Evolutionary conservation across 2,113 vertebrate species (phyloP), one percentile per base, ranked within the genome.

Genomic region (Leptobrachium ailaonicum): DNA sequence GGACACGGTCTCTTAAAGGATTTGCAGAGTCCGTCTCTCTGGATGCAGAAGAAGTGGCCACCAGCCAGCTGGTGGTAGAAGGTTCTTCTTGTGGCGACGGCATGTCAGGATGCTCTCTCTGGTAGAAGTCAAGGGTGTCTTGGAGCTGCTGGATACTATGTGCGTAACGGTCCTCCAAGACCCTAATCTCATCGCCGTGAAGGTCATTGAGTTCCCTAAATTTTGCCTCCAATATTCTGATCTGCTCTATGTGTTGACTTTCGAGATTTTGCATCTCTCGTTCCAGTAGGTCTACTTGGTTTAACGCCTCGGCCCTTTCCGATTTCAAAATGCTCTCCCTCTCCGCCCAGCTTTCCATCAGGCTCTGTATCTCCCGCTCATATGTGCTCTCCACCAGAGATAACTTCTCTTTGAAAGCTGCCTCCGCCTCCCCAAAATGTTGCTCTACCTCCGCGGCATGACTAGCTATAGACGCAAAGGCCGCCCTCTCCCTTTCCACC

Each of bases 141-240:
- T 92, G 91, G 68, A 94, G 84, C 73, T 66, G 50, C n/a, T 84
- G 90, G 79, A 97, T 86, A 81, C 89, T 94, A 86, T 94, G 92
- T 2, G 89, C 85, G 76, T 94, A 96, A 79, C 92, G 93, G 3
- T 92, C 88, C 74, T 95, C 93, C 72, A 98, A 82, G 2, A 91
- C 89, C 82, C 93, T 88, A 32, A 97, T 87, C 85, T 98, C 95
- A 75, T 95, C 91, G 42, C 88, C 67, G 0, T 98, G 96, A 76
- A 94, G 82, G 0, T 84, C 86, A 83, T 95, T 94, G n/a, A 98
- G 90, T 77, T 97, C 92, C 70, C 95, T 94, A 86, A 96, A 96
- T 60, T 91, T 93, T 44, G 94, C 92, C 85, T 98, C 95, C 41
- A 98, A 89, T 2, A 87, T 92, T 47, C 89, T 93, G 76, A 96